phyloP scores from a whole-genome alignment of 2,888 invertebrate genomes.

The Pollenia griseotomentosa region DNA sequence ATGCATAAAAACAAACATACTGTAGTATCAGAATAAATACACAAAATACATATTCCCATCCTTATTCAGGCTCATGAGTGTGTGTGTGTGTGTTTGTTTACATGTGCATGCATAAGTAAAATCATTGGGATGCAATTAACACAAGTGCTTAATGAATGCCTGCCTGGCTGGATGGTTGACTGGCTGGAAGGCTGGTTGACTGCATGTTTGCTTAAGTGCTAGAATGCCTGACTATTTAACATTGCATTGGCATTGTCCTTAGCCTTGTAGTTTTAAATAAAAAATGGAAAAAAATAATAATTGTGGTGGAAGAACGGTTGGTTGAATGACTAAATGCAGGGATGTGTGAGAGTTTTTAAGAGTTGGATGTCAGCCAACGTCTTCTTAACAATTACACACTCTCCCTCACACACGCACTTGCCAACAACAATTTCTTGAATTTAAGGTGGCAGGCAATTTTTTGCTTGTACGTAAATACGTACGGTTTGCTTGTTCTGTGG shows the following conservation, averaged over 20 bases:
- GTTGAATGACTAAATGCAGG: slow-evolving; percentile 55
- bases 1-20: slow-evolving; percentile 29
- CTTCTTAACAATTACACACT: slow-evolving; percentile 66
- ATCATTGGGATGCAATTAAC: slow-evolving; percentile 80
- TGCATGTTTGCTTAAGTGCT: slow-evolving; percentile 62
- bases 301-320: slow-evolving; percentile 34
- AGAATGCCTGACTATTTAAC: slow-evolving; percentile 66
- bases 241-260: slow-evolving; percentile 74
- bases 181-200: slow-evolving; percentile 35
- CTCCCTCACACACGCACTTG: slow-evolving; percentile 23
- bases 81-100: slow-evolving; percentile 13
- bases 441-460: slow-evolving; percentile 25
- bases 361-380: slow-evolving; percentile 73
- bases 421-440: background rate
- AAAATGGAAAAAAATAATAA: background rate
- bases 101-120: slow-evolving; percentile 73
- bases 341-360: slow-evolving; percentile 40
- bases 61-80: background rate
- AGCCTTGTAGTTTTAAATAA: slow-evolving; percentile 68
- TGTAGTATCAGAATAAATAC: slow-evolving; percentile 35
- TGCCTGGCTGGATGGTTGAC: slow-evolving; percentile 53
- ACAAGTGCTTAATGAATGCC: slow-evolving; percentile 79
- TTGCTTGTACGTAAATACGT: background rate
- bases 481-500: slow-evolving; percentile 23
- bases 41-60: slow-evolving; percentile 32